Evolutionary conservation across 2,888 invertebrate species (phyloP).

Genomic region (Empis livida): DNA sequence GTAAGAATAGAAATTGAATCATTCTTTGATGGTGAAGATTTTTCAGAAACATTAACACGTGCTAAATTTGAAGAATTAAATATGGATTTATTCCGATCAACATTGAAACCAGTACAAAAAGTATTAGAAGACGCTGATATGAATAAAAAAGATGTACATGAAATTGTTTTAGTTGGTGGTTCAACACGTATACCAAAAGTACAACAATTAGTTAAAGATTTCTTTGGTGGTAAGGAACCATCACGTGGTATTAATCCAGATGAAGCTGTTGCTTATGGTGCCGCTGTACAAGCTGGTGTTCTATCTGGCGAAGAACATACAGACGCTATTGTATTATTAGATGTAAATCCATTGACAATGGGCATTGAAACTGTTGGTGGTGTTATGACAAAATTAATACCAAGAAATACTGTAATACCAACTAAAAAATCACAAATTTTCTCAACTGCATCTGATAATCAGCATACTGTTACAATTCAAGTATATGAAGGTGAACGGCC

Average conservation of each 20-base stretch:
- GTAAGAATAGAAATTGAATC: conserved; percentile 98
- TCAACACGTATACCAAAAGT: conserved; percentile 99
- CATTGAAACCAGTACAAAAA: conserved; percentile 89
- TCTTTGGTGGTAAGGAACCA: conserved; percentile 96
- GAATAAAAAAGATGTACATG: conserved; percentile 96
- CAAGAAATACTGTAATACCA: conserved; percentile 96
- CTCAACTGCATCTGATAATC: conserved; percentile 98
- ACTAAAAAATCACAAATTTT: conserved; percentile 99
- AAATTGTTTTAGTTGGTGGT: conserved; percentile 97
- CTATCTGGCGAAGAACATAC: conserved; percentile 93
- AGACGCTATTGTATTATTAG: conserved; percentile 88
- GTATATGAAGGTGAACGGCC: conserved; percentile 98
- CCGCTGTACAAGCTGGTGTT: conserved; percentile 97
- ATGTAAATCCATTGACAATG: conserved; percentile 97
- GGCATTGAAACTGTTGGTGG: conserved; percentile 99
- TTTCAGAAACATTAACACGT: conserved; percentile 93
- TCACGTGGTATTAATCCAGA: conserved; percentile 97
- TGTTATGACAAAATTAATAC: conserved; percentile 98
- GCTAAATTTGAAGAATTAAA: conserved; percentile 98
- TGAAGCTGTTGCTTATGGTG: conserved; percentile 97
- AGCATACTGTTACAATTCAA: conserved; percentile 97
- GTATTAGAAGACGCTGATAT: conserved; percentile 98
- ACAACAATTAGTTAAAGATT: conserved; percentile 83
- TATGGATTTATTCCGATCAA: conserved; percentile 83
- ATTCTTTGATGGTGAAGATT: conserved; percentile 96